phyloP scores from a whole-genome alignment of 2,113 vertebrate species.

The Actenoides hombroni region DNA sequence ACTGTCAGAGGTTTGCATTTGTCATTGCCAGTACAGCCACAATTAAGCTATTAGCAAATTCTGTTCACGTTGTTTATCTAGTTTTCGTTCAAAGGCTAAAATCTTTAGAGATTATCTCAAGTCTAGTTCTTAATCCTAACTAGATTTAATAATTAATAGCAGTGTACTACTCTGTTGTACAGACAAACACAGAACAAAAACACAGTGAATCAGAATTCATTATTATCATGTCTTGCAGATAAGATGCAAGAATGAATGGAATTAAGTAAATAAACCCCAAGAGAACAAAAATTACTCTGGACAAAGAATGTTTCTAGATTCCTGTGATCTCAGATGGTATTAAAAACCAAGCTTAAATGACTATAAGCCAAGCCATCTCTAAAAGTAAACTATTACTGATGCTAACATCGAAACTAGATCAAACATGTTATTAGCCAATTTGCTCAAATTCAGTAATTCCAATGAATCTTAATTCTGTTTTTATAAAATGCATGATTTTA shows the following conservation, averaged over 20 bases:
- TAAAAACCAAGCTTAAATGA: not conserved
- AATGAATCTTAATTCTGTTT: not conserved
- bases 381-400: not conserved
- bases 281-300: not conserved
- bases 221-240: not conserved
- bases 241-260: not conserved
- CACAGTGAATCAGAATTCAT: not conserved
- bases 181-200: not conserved
- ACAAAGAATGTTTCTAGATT: not conserved
- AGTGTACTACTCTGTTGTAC: not conserved
- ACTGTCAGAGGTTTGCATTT: not conserved
- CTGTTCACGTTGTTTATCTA: not conserved
- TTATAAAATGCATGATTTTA: not conserved
- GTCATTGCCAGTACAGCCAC: not conserved
- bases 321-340: not conserved
- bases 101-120: not conserved
- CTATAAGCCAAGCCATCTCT: not conserved
- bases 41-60: not conserved
- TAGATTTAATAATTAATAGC: conserved; percentile 12
- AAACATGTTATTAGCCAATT: not conserved
- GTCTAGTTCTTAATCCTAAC: not conserved
- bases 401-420: not conserved
- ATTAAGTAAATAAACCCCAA: not conserved
- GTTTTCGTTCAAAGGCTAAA: conserved; percentile 40
- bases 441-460: not conserved